Conservation (phyloP, 1,140 invertebrate genomes). For the Reticulitermes speratus region DNA sequence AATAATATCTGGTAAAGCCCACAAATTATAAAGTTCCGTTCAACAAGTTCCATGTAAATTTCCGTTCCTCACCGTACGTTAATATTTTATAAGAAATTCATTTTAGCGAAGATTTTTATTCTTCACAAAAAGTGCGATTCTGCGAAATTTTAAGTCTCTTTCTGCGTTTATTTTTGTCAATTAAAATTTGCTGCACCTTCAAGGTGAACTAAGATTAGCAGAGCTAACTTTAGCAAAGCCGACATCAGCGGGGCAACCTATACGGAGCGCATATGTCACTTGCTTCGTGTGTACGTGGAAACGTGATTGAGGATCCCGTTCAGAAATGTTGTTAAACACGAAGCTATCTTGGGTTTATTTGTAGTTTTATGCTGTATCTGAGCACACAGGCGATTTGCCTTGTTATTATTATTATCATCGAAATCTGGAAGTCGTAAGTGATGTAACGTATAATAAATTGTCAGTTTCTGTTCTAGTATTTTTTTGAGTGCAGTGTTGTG, state of each 20-base stretch:
- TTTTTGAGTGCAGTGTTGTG: not conserved
- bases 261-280: not conserved
- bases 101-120: no score
- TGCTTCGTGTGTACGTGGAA: not conserved
- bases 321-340: not conserved
- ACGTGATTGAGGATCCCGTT: not conserved
- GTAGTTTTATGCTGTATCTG: not conserved
- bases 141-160: not conserved
- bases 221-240: not conserved
- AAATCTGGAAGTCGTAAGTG: not conserved
- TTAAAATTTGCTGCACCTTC: not conserved
- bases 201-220: conserved; percentile 11
- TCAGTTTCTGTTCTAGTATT: not conserved
- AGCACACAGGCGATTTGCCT: not conserved
- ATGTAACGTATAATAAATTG: not conserved
- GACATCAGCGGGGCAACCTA: not conserved
- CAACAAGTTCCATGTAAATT: no score
- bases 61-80: no score
- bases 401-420: not conserved
- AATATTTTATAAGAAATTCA: no score
- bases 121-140: no score
- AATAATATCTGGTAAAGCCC: no score
- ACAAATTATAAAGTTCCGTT: no score
- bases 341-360: not conserved
- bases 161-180: not conserved